A percentile compares a stretch with the other conserved stretches of the same genome.
Conservation (phyloP, 30 jellyfish, hydroid and myxozoan species). For the Haliclystus octoradiatus region DNA sequence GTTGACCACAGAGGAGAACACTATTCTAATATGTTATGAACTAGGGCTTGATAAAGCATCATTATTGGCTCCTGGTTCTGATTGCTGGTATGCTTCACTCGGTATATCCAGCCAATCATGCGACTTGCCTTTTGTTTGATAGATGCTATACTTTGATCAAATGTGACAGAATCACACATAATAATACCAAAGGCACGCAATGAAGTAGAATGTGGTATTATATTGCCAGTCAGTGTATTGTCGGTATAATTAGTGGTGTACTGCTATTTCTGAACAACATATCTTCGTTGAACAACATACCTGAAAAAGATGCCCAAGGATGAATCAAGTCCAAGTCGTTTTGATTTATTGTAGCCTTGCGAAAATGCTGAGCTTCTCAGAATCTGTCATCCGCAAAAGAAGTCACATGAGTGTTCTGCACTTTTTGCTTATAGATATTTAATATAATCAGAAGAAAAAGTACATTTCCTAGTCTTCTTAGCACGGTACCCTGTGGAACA, state of each 20-base stretch:
- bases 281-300: not conserved
- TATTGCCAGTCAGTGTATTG: not conserved
- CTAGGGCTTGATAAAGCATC: not conserved
- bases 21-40: not conserved
- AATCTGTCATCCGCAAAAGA: not conserved
- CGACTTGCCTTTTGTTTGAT: not conserved
- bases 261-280: not conserved
- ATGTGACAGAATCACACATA: not conserved
- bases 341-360: not conserved
- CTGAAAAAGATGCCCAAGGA: not conserved
- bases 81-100: not conserved
- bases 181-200: not conserved
- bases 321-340: not conserved
- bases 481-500: not conserved
- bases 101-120: not conserved
- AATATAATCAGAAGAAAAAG: not conserved
- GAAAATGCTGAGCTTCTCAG: not conserved
- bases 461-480: not conserved
- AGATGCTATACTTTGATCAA: not conserved
- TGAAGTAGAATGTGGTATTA: too few relatives aligned
- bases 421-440: too few relatives aligned
- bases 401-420: not conserved
- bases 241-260: too few relatives aligned
- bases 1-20: not conserved
- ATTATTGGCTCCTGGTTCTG: not conserved